Conservation (phyloP, 2,888 invertebrate species). For the Leptinotarsa rubiginosa region DNA sequence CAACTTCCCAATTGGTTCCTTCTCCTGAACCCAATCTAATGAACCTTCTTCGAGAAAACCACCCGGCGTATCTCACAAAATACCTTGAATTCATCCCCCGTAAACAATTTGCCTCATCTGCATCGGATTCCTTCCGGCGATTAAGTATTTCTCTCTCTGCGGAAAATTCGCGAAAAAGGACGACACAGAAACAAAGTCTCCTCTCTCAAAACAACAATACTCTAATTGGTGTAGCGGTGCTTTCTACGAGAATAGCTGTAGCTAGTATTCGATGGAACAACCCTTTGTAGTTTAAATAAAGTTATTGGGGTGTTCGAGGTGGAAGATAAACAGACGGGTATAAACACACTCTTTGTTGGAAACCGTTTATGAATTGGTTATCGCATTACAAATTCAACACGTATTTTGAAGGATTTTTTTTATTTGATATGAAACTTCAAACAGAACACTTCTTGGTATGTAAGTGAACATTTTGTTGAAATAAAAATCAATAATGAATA, state of each 20-base stretch:
- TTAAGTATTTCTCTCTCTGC: background rate
- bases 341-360: background rate
- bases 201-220: background rate
- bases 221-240: background rate
- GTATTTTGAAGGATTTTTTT: too few species aligned
- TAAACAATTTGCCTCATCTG: constrained; percentile 15
- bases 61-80: background rate
- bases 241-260: background rate
- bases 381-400: too few species aligned
- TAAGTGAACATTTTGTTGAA: too few species aligned
- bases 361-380: background rate
- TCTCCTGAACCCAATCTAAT: background rate
- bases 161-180: background rate
- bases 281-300: background rate
- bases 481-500: too few species aligned
- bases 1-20: background rate
- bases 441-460: too few species aligned
- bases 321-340: background rate
- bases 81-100: background rate
- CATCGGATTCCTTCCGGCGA: background rate
- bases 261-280: background rate
- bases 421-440: too few species aligned
- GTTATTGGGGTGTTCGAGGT: background rate
- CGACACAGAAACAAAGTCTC: background rate
- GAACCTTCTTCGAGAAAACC: background rate